Evolutionary conservation across 2,113 vertebrate genomes (phyloP), one percentile per base, ranked within the genome.

Genomic region (Empidonax traillii): DNA sequence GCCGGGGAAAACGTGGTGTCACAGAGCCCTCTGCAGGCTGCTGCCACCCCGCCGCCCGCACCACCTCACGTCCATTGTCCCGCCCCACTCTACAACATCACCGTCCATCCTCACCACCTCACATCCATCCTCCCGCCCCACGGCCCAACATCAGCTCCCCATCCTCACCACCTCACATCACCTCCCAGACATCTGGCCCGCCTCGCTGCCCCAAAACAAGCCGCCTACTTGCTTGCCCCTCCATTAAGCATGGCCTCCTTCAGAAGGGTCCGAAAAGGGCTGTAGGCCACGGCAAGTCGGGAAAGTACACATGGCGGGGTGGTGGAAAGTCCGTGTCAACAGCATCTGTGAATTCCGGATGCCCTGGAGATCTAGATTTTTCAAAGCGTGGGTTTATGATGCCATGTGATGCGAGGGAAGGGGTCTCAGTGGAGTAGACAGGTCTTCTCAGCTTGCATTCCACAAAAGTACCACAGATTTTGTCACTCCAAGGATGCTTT

Each of bases 11-110:
- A 84, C 13, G 82, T 28, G 97, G 98, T 97, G 93, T 95, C 95
- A 95, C 43, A 97, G 97, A 95, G 97, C 98, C 98, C 98, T 98
- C 98, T 98, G 96, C 97, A 98, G 98, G 97, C 37, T 9, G 6
- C 66, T n/a, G 18, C 12, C 12, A 46, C 59, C 7, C 18, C 8
- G 37, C 44, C 39, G 16, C 23, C 35, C 43, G 31, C 76, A 37
- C 3, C 67, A 0, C 49, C 85, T 1, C 31, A 6, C 56, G 9
- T 12, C 47, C 47, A n/a, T 8, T 1, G 1, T 9, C 31, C n/a
- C 14, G 1, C 9, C 37, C 80, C 1, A 2, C 37, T 28, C 35
- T 35, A 35, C 20, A 0, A 44, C 18, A 44, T 44, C 44, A 18
- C 18, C 8, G 44, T 18, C 44, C 44, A 44, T 44, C 44, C 18